A percentile compares a stretch with the other conserved stretches of the same genome.
phyloP scores from a whole-genome alignment of 2,888 invertebrate genomes.

The Ischnura elegans region DNA sequence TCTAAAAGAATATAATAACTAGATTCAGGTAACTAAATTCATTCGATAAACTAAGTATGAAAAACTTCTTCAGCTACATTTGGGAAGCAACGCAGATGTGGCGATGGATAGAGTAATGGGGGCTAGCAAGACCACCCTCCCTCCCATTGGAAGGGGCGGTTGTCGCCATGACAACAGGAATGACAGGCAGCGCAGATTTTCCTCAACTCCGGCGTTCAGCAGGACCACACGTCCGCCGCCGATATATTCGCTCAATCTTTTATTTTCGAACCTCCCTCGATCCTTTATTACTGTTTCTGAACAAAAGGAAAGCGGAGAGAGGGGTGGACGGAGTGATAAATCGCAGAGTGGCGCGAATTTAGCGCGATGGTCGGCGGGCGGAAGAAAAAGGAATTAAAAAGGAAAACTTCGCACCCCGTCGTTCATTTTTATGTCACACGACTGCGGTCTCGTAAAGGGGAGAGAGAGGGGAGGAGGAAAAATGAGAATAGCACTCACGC shows the following conservation, averaged over 20 bases:
- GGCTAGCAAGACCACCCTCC: not conserved
- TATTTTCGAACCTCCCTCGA: too few species aligned
- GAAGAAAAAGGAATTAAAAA: too few species aligned
- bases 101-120: too few species aligned
- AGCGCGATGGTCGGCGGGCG: not conserved
- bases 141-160: slow-evolving; percentile 32
- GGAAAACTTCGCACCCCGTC: not conserved
- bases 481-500: too few species aligned
- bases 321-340: not conserved
- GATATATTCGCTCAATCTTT: too few species aligned
- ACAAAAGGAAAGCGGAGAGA: not conserved
- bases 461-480: not conserved
- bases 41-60: too few species aligned
- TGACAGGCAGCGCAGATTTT: slow-evolving; percentile 38
- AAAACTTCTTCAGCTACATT: too few species aligned
- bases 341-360: not conserved
- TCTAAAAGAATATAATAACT: too few species aligned
- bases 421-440: not conserved
- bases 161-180: slow-evolving; percentile 4
- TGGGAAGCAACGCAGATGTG: too few species aligned
- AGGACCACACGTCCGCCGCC: not conserved
- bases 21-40: too few species aligned
- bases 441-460: not conserved
- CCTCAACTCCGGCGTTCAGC: slow-evolving; percentile 1
- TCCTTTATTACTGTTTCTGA: slow-evolving; percentile 45